Conservation (phyloP, 2,888 invertebrate species). For the Hirudinaria manillensis region DNA sequence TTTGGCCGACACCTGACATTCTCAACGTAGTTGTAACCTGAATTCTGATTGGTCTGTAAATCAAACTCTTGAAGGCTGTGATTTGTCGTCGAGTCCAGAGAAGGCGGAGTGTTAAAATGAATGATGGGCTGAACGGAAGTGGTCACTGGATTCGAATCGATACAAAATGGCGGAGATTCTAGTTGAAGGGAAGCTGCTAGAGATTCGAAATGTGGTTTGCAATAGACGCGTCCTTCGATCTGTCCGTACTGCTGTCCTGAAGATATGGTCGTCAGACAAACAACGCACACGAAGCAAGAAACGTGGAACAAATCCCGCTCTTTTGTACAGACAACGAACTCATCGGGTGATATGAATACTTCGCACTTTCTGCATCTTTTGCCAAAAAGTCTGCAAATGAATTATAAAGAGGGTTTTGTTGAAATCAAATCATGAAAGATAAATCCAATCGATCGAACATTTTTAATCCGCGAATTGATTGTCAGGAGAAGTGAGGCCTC, state of each 20-base stretch:
- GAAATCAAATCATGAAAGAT: too few relatives aligned
- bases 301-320: constrained; percentile 22
- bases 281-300: constrained; percentile 23
- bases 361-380: constrained; percentile 17
- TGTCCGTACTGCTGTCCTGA: constrained; percentile 18
- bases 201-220: constrained; percentile 12
- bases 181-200: background rate
- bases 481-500: too few relatives aligned
- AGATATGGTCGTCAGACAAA: constrained; percentile 2
- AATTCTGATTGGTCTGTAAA: constrained; percentile 3
- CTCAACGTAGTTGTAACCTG: background rate
- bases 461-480: too few relatives aligned
- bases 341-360: constrained; percentile 14
- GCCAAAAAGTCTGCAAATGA: constrained; percentile 13
- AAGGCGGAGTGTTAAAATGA: constrained; percentile 11
- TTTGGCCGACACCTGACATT: background rate
- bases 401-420: too few relatives aligned
- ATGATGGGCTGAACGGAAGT: constrained; percentile 8
- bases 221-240: constrained; percentile 16
- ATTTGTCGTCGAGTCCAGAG: constrained; percentile 3
- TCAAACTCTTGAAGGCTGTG: constrained; percentile 13
- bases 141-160: background rate
- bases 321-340: constrained; percentile 22
- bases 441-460: too few relatives aligned
- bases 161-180: constrained; percentile 1